Base-by-base conservation (phyloP, 2,797 vertebrate species). In the Vireo griseus region DNA sequence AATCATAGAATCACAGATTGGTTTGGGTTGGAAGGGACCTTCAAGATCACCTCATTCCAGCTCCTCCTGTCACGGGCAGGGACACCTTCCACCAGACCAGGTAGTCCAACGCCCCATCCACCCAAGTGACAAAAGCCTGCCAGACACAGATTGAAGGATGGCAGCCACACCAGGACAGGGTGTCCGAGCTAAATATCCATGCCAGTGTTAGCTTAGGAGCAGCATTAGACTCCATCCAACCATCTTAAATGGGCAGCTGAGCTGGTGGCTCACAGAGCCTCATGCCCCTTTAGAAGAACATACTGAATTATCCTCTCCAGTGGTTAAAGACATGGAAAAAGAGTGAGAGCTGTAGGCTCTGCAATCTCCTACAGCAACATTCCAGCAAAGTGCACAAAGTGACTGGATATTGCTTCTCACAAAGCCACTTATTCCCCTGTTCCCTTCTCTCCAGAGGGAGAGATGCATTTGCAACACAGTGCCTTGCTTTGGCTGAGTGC, bases 241-340 rank as follows among this genome's bases (percentile, higher is more conserved):
- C 35, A 66, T 8, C 35, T 22, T 5, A 45, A 71, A 59, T 2
- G 3, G 20, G 69, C 45, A 85, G 78, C n/a, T 28, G 51, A 91
- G 42, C 45, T 61, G 63, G 11, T 5, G 33, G 24, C 57, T 80
- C 68, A 48, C 51, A 50, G 22, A 35, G 14, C 80, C 29, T 57
- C 0, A 0, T 40, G 28, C 7, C 20, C 44, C 7, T 1, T n/a
- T 11, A 77, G 69, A 11, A 54, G 26, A 71, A 73, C 4, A 28
- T 7, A 13, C 2, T n/a, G 29, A 69, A 75, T 78, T 48, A 75
- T 50, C n/a, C 66, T 75, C 66, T 77, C 19, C 33, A 44, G 8
- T 24, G 75, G 74, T 42, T 81, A 16, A 84, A 87, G 45, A 58
- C 16, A 5, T 10, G 28, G 54, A 82, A 86, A 75, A 58, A 21